A percentile compares a stretch with the other conserved stretches of the same genome.
phyloP scores from a whole-genome alignment of 2,797 vertebrate genomes.

The Oreochromis grahami region DNA sequence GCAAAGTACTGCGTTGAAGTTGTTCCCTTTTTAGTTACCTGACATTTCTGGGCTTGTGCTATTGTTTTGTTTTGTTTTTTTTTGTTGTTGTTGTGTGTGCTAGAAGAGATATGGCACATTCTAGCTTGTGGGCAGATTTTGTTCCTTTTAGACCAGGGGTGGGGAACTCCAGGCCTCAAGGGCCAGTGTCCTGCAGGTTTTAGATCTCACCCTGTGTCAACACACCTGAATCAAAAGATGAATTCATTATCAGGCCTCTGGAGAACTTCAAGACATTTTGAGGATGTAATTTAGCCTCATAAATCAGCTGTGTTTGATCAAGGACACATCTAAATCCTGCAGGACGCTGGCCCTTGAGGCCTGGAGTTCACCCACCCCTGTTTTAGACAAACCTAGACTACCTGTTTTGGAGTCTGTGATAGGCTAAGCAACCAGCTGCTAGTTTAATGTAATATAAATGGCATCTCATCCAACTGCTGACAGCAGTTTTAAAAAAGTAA shows the following conservation, averaged over 20 bases:
- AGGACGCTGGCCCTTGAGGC: background rate
- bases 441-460: background rate
- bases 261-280: fast-evolving
- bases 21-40: background rate
- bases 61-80: background rate
- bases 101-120: background rate
- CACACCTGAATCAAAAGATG: background rate
- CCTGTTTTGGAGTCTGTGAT: background rate
- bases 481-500: fast-evolving
- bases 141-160: background rate
- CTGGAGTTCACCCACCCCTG: background rate
- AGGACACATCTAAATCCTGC: background rate
- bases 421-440: background rate
- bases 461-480: background rate
- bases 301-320: fast-evolving
- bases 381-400: background rate
- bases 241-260: background rate
- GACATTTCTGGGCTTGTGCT: fast-evolving
- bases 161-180: background rate
- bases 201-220: background rate
- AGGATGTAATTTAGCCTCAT: background rate
- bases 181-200: fast-evolving
- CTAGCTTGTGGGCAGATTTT: background rate
- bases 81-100: background rate
- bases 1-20: background rate